phyloP scores from a whole-genome alignment of 2,888 invertebrate genomes.

The Zaprionus lineosus region DNA sequence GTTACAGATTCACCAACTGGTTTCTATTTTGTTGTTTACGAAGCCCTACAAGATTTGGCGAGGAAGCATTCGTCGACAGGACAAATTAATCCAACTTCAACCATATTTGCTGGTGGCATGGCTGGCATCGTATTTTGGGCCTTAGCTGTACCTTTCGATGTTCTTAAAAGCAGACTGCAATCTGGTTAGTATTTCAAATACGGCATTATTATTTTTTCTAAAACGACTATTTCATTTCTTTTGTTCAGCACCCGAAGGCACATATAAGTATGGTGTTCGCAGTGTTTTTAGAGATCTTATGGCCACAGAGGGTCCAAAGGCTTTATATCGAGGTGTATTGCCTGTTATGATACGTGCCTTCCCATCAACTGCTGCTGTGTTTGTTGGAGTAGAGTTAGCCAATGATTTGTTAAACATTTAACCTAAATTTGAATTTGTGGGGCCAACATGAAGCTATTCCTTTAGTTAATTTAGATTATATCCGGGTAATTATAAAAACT shows the following conservation, averaged over 20 bases:
- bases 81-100: slow-evolving; percentile 85
- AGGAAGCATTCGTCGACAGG: slow-evolving; percentile 85
- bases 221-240: not conserved
- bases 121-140: slow-evolving; percentile 99
- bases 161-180: slow-evolving; percentile 97
- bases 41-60: slow-evolving; percentile 91
- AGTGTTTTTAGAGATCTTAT: slow-evolving; percentile 94
- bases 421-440: slow-evolving; percentile 6
- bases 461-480: not conserved
- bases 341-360: slow-evolving; percentile 99
- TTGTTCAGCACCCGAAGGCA: slow-evolving; percentile 93
- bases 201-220: too few species aligned
- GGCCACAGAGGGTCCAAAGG: slow-evolving; percentile 92
- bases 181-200: slow-evolving; percentile 86
- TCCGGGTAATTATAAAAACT: slow-evolving; percentile 1
- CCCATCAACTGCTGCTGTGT: slow-evolving; percentile 99
- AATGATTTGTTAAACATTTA: slow-evolving; percentile 87
- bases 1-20: slow-evolving; percentile 96
- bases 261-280: slow-evolving; percentile 94
- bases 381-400: slow-evolving; percentile 95
- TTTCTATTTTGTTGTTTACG: slow-evolving; percentile 98
- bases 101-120: slow-evolving; percentile 96
- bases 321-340: slow-evolving; percentile 95
- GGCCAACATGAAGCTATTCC: slow-evolving; percentile 34
- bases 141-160: slow-evolving; percentile 98